These are phyloP conservation scores for Bombyx huttoni DNA, from an alignment of 2,888 invertebrate genomes.

Conservation along the genomic window DNA sequence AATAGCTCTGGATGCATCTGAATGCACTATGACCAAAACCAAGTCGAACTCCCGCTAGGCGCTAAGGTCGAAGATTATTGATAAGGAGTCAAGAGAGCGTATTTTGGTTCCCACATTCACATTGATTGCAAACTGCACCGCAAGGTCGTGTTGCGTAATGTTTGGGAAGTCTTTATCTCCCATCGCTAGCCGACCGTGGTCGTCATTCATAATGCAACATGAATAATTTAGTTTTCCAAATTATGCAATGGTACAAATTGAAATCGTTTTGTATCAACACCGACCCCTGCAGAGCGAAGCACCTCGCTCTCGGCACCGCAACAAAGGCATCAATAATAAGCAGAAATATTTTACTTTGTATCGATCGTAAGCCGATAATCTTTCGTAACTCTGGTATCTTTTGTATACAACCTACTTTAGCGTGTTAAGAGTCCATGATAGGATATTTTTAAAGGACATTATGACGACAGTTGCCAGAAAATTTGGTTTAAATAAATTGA, in stretches of 20 bases:
- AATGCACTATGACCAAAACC: constrained; percentile 3
- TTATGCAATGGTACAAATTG: constrained; percentile 61
- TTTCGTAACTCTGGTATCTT: constrained; percentile 12
- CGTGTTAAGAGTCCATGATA: too few relatives aligned
- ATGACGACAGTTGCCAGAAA: too few relatives aligned
- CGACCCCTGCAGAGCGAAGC: constrained; percentile 39
- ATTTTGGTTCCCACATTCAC: constrained; percentile 19
- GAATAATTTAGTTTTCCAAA: constrained; percentile 50
- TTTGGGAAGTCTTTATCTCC: constrained; percentile 42
- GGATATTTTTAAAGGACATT: too few relatives aligned
- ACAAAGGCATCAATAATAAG: constrained; percentile 22
- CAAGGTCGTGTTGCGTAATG: constrained; percentile 42
- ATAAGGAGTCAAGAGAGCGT: constrained; percentile 12
- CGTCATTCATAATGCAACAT: constrained; percentile 43
- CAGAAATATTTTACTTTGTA: constrained; percentile 22
- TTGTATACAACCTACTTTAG: too few relatives aligned
- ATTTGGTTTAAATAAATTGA: too few relatives aligned
- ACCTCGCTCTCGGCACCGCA: constrained; percentile 22
- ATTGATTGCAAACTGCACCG: constrained; percentile 27
- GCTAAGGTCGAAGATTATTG: constrained; percentile 15
- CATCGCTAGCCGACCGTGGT: constrained; percentile 28
- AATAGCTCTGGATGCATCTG: neutral
- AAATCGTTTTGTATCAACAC: constrained; percentile 44
- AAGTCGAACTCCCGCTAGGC: constrained; percentile 8
- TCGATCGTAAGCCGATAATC: constrained; percentile 22